Conservation (phyloP, 2,888 invertebrate species). For the Lepidocyrtinus sp. region DNA sequence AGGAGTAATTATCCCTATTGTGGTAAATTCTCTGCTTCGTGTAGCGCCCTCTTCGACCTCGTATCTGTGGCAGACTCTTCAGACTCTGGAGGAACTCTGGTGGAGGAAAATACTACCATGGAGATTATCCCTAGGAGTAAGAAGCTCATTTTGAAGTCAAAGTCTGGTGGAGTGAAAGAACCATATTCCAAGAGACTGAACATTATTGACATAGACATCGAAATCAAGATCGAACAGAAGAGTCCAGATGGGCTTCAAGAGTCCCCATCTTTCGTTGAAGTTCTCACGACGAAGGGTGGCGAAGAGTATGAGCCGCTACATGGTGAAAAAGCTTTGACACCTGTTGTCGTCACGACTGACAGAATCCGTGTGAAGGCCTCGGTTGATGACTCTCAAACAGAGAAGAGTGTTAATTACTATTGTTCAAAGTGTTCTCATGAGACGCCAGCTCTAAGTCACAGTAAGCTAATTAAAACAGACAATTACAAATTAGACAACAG, state of each 20-base stretch:
- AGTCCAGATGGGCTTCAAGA: conserved; percentile 34
- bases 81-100: conserved; percentile 24
- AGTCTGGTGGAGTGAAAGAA: conserved; percentile 17
- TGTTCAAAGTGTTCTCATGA: conserved; percentile 54
- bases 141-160: conserved; percentile 38
- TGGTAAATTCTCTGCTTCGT: conserved; percentile 60
- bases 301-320: conserved; percentile 53
- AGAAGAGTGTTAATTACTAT: conserved; percentile 48
- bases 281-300: not conserved
- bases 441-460: not conserved
- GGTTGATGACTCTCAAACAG: conserved; percentile 38
- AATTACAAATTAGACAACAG: conserved; percentile 21
- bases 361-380: conserved; percentile 41
- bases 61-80: conserved; percentile 41
- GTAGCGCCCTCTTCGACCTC: conserved; percentile 60
- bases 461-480: conserved; percentile 35
- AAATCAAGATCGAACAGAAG: conserved; percentile 56
- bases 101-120: conserved; percentile 26
- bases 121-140: conserved; percentile 53
- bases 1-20: conserved; percentile 24
- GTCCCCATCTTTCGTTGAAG: conserved; percentile 38
- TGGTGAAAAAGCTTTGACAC: conserved; percentile 31
- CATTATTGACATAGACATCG: conserved; percentile 61
- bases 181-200: conserved; percentile 47
- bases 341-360: conserved; percentile 39